phyloP scores from a whole-genome alignment of 2,888 invertebrate genomes.

The Crepidodera aurea region DNA sequence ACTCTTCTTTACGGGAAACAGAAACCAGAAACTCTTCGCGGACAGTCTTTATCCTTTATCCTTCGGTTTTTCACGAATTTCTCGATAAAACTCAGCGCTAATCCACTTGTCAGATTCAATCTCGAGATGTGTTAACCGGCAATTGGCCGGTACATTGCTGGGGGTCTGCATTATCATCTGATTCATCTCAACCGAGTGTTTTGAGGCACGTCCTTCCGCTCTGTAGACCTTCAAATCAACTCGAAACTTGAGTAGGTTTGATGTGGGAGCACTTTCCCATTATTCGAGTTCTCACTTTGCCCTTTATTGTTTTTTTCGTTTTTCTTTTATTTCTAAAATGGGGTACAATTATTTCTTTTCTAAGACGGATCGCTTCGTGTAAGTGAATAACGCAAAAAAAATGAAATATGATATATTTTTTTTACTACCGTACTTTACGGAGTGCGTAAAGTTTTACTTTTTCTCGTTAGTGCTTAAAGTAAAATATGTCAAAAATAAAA shows the following conservation, averaged over 20 bases:
- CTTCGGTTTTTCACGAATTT: background rate
- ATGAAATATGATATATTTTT: too few relatives aligned
- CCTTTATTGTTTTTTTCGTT: background rate
- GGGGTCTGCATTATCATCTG: constrained; percentile 20
- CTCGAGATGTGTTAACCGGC: constrained; percentile 10
- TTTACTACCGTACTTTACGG: too few relatives aligned
- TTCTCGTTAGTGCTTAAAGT: too few relatives aligned
- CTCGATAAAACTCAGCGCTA: constrained; percentile 3
- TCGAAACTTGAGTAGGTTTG: constrained; percentile 6
- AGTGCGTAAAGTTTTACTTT: too few relatives aligned
- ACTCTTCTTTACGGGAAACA: background rate
- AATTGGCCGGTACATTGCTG: constrained; percentile 17
- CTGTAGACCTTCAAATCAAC: background rate
- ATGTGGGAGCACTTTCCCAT: background rate
- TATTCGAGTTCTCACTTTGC: background rate
- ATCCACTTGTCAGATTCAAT: constrained; percentile 28
- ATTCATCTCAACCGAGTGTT: constrained; percentile 18
- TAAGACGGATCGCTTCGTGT: too few relatives aligned
- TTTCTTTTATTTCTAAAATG: background rate
- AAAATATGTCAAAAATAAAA: too few relatives aligned
- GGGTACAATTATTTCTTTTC: too few relatives aligned
- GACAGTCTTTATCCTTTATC: background rate
- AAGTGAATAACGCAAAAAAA: too few relatives aligned
- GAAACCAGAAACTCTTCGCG: background rate
- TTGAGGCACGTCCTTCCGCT: constrained; percentile 11